phyloP scores from a whole-genome alignment of 1,140 invertebrate genomes.

The Pseudomyrmex cubaensis region DNA sequence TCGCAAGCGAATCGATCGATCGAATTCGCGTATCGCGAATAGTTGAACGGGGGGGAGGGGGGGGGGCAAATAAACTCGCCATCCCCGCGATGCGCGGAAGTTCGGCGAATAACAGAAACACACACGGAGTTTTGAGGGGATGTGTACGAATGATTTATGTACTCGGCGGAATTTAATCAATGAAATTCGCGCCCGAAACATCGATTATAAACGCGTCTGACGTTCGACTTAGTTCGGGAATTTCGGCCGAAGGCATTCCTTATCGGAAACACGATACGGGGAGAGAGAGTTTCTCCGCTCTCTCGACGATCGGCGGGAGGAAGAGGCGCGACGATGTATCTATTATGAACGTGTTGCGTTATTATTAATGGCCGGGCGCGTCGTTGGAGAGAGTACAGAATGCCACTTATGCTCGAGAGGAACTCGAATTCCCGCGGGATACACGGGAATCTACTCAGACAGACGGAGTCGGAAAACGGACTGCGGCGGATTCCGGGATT shows the following conservation, averaged over 20 bases:
- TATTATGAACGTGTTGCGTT: constrained; percentile 50
- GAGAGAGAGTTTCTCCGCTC: constrained; percentile 11
- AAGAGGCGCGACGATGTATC: constrained; percentile 43
- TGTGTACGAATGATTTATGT: constrained; percentile 37
- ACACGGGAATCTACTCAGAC: constrained; percentile 55
- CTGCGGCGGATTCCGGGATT: constrained; percentile 10
- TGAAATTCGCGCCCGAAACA: constrained; percentile 48
- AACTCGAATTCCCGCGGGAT: constrained; percentile 44
- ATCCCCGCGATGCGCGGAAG: constrained; percentile 1
- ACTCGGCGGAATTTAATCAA: constrained; percentile 60
- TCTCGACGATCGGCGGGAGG: neutral
- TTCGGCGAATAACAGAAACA: constrained; percentile 44
- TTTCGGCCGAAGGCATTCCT: constrained; percentile 35
- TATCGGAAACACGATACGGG: constrained; percentile 46
- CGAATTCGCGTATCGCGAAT: neutral
- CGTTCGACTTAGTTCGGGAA: constrained; percentile 56
- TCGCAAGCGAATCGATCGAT: too few species aligned
- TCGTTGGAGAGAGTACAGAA: constrained; percentile 30
- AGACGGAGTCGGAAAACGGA: constrained; percentile 5
- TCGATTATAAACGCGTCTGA: constrained; percentile 56
- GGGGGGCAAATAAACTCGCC: constrained; percentile 9
- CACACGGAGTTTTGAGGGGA: constrained; percentile 27
- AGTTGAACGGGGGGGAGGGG: neutral
- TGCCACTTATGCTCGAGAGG: constrained; percentile 39
- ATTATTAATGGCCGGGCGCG: constrained; percentile 52